A percentile compares a stretch with the other conserved stretches of the same genome.
Evolutionary conservation across 2,888 invertebrate genomes (phyloP).

Genomic region (Ariolimax columbianus): DNA sequence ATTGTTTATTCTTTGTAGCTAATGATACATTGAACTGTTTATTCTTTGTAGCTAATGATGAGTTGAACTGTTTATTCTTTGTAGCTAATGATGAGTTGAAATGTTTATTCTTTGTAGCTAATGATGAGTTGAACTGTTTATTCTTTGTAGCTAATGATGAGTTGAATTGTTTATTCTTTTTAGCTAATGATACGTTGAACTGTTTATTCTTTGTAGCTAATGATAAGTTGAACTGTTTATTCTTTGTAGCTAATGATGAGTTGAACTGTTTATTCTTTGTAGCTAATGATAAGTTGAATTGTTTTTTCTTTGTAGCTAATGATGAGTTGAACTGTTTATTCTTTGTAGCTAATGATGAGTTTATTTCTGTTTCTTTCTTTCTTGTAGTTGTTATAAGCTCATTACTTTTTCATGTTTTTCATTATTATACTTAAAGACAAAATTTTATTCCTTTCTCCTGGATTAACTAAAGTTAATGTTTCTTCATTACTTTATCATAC

Average conservation of each 20-base stretch:
- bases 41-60: neutral
- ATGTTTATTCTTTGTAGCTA: neutral
- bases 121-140: neutral
- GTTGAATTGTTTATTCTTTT: neutral
- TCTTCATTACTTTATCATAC: neutral
- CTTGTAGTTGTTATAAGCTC: neutral
- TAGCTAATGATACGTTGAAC: too few species aligned
- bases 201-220: neutral
- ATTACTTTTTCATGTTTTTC: conserved; percentile 2
- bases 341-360: neutral
- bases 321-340: neutral
- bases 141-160: neutral
- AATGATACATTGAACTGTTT: neutral
- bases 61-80: neutral
- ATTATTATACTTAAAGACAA: neutral
- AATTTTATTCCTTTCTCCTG: neutral
- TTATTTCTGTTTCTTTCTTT: neutral
- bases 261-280: neutral
- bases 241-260: neutral
- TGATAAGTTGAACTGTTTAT: neutral
- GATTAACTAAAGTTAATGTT: neutral
- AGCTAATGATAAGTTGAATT: neutral
- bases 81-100: neutral
- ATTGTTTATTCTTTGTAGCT: neutral
- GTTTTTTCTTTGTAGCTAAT: neutral